These are phyloP conservation scores for Mechanitis mazaeus DNA, from an alignment of 2,888 invertebrate species.

Conservation along the genomic window DNA sequence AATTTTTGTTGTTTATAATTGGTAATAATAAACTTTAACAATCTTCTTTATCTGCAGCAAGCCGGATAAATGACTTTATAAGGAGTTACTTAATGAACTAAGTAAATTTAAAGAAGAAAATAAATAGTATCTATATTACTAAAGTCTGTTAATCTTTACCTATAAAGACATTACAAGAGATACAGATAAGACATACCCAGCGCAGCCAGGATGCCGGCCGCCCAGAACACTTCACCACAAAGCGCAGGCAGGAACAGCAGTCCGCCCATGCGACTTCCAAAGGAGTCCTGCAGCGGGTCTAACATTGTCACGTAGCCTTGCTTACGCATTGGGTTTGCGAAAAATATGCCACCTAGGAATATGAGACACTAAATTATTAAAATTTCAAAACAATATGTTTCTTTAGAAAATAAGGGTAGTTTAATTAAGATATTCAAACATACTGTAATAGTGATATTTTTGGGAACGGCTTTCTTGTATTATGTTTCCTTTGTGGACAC, in stretches of 20 bases:
- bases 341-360: constrained; percentile 92
- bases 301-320: constrained; percentile 99
- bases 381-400: not conserved
- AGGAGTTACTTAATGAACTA: no score
- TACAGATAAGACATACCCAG: constrained; percentile 78
- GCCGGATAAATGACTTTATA: no score
- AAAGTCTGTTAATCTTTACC: no score
- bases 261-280: constrained; percentile 98
- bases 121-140: no score
- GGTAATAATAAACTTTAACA: no score
- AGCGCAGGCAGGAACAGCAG: constrained; percentile 96
- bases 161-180: not conserved
- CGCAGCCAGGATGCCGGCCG: constrained; percentile 97
- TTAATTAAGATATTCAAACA: no score
- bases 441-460: no score
- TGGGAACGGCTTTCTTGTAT: no score
- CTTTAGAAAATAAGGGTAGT: not conserved
- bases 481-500: no score
- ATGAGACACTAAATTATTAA: not conserved
- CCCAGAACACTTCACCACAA: constrained; percentile 99
- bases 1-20: no score
- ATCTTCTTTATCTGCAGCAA: no score
- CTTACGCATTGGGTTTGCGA: constrained; percentile 97
- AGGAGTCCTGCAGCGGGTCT: constrained; percentile 97
- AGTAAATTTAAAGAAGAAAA: no score